A percentile compares a stretch with the other conserved stretches of the same genome.
Conservation (phyloP, 2,113 vertebrate species). For the pig (Sus scrofa) region DNA sequence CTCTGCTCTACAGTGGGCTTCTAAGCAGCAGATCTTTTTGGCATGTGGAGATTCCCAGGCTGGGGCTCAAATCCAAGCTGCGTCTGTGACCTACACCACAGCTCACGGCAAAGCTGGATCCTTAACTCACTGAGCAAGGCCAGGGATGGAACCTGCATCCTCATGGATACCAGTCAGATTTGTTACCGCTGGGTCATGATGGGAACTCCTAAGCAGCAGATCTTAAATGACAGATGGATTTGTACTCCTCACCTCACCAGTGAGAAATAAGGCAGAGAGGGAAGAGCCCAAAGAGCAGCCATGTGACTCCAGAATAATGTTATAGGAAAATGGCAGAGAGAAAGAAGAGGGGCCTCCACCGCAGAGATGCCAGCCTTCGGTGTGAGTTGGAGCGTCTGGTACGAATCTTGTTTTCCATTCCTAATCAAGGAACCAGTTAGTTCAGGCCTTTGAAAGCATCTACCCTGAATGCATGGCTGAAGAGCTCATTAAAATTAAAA, state of each 20-base stretch:
- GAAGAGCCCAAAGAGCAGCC: neutral
- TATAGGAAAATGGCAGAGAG: accelerated
- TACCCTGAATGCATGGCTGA: neutral
- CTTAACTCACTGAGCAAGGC: too few species aligned
- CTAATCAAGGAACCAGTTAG: neutral
- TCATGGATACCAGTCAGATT: too few species aligned
- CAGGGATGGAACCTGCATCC: too few species aligned
- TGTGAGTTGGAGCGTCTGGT: too few species aligned
- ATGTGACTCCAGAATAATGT: neutral
- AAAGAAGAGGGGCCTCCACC: neutral
- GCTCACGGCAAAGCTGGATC: too few species aligned
- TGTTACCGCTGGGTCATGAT: too few species aligned
- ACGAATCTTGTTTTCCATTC: neutral
- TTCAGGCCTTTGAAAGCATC: neutral
- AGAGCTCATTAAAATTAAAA: neutral
- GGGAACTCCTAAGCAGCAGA: neutral
- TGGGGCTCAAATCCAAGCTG: too few species aligned
- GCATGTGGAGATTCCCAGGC: too few species aligned
- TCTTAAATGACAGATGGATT: neutral
- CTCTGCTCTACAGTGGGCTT: neutral
- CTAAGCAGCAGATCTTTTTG: neutral
- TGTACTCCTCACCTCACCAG: neutral
- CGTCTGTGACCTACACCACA: too few species aligned
- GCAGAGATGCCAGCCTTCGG: neutral
- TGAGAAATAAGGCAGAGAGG: neutral